Base-by-base conservation (phyloP, 2,113 vertebrate genomes). In the Natator depressus region DNA sequence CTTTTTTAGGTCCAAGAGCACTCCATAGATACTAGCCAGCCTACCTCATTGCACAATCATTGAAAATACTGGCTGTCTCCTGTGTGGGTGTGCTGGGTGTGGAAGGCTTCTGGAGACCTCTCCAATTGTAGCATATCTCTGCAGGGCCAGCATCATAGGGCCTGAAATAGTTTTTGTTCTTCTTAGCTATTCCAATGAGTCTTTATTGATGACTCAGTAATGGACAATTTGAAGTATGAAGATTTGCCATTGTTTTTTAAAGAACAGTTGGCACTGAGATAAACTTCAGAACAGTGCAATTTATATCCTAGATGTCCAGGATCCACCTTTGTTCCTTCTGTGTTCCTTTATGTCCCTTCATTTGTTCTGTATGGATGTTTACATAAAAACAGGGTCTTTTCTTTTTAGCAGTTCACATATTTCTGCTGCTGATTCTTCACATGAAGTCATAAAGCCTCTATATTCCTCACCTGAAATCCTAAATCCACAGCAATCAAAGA, bases 291-390 rank as follows among this genome's bases (percentile, higher is more conserved):
- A 27, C 14, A 13, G 2, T 79, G 2, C 25, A 46, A 47, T 84
- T 0, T 0, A 50, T 1, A 20, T 50, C 47, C 20, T 42, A 0
- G 0, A 4, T 31, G 83, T 53, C 76, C 47, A 4, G 57, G 27
- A 42, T 51, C 55, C 13, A 46, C 4, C n/a, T 82, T 59, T 0
- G 1, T 49, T 85, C 6, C 17, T 59, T 84, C 82, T 31, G 57
- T 19, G 3, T 27, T 72, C 16, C 47, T 29, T 83, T 20, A 0
- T 6, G 19, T 51, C 29, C 57, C 88, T 85, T 38, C 12, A 8
- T 5, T 54, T 46, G 19, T 29, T 76, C 72, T 84, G 2, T 17
- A 29, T 22, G 35, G 35, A 16, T 76, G 8, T 76, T 80, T 35
- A 62, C 42, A 17, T 51, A 3, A 87, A 89, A 84, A 91, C 12